phyloP scores from a whole-genome alignment of 2,888 invertebrate species.

The Thereva nobilitata region DNA sequence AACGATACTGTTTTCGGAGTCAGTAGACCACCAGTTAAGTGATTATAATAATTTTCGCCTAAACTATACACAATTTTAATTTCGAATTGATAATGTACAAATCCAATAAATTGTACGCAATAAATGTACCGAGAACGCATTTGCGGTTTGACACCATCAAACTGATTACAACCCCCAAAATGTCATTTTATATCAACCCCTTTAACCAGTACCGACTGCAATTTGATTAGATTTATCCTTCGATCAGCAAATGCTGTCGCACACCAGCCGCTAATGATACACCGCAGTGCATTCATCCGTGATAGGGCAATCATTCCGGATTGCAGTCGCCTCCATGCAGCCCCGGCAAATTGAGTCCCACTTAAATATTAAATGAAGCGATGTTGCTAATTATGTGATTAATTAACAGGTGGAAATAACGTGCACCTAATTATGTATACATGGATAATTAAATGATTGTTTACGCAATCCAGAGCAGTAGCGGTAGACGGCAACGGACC shows the following conservation, averaged over 20 bases:
- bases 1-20: too few species aligned
- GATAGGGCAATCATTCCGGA: background rate
- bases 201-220: background rate
- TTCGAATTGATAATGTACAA: constrained; percentile 9
- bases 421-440: constrained; percentile 45
- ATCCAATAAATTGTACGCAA: background rate
- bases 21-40: too few species aligned
- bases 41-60: too few species aligned
- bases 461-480: constrained; percentile 28
- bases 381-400: constrained; percentile 59
- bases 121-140: constrained; percentile 36
- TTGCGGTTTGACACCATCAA: constrained; percentile 36
- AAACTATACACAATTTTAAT: too few species aligned
- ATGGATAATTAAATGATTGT: constrained; percentile 45
- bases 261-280: background rate
- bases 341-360: constrained; percentile 10
- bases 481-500: background rate
- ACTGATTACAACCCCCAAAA: constrained; percentile 12
- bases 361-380: constrained; percentile 59
- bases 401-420: constrained; percentile 52
- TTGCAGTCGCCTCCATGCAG: background rate
- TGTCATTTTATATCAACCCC: constrained; percentile 12
- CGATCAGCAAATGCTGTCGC: background rate
- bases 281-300: background rate
- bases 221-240: constrained; percentile 4